phyloP scores from a whole-genome alignment of 2,888 invertebrate species.

The Lycophotia porphyrea region DNA sequence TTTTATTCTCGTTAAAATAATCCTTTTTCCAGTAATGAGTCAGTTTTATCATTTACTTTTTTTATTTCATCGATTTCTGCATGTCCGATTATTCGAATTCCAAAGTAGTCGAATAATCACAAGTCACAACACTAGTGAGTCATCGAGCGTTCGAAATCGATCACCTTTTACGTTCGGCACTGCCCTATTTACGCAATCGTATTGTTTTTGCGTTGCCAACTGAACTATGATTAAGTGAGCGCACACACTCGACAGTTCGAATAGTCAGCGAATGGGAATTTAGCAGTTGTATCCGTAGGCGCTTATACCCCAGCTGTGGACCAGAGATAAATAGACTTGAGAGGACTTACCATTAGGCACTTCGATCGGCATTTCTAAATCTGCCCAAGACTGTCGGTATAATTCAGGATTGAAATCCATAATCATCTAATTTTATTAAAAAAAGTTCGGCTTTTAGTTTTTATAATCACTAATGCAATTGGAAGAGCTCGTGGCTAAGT shows the following conservation, averaged over 20 bases:
- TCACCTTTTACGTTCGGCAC: constrained; percentile 53
- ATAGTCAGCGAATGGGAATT: constrained; percentile 46
- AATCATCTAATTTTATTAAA: neutral
- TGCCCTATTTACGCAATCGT: constrained; percentile 66
- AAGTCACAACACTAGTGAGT: constrained; percentile 60
- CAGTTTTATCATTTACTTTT: constrained; percentile 47
- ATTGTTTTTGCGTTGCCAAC: constrained; percentile 65
- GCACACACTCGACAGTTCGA: constrained; percentile 23
- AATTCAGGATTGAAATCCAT: neutral
- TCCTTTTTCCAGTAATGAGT: constrained; percentile 53
- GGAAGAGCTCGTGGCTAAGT: too few relatives aligned
- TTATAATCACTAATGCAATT: too few relatives aligned
- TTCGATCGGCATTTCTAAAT: neutral
- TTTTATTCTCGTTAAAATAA: constrained; percentile 50
- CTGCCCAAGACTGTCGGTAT: neutral
- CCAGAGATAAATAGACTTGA: constrained; percentile 18
- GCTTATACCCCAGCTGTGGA: constrained; percentile 23
- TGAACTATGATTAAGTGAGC: constrained; percentile 51
- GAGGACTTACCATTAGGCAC: constrained; percentile 1
- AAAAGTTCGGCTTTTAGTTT: too few relatives aligned
- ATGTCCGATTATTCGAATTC: constrained; percentile 56
- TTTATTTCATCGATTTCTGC: constrained; percentile 50
- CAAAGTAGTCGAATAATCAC: constrained; percentile 43
- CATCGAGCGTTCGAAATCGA: constrained; percentile 52
- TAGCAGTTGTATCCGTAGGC: constrained; percentile 21